Evolutionary conservation across 2,113 vertebrate species (phyloP).

Genomic region (Festucalex cinctus): DNA sequence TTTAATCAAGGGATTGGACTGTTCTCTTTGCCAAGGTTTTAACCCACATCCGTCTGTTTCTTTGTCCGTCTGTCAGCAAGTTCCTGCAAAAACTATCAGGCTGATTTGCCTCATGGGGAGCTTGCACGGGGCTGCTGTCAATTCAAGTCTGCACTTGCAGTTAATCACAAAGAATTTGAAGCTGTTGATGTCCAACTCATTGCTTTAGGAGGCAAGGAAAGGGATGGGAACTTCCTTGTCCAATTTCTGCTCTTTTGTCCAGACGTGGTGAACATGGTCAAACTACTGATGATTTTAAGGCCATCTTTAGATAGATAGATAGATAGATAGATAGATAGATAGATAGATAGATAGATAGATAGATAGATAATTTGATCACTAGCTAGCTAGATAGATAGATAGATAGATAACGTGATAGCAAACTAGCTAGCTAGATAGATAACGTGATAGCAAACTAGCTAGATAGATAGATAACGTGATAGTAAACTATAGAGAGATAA

Average conservation of each 20-base stretch:
- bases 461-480: no score
- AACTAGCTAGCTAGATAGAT: no score
- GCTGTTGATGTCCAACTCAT: neutral
- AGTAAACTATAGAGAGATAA: no score
- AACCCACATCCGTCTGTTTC: slow-evolving; percentile 3
- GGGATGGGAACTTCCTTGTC: neutral
- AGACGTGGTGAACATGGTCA: neutral
- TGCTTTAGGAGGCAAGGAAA: neutral
- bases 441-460: no score
- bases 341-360: no score
- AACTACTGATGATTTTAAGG: neutral
- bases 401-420: neutral
- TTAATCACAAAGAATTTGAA: neutral
- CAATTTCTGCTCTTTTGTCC: neutral
- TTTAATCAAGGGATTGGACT: slow-evolving; percentile 8
- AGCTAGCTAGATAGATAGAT: no score
- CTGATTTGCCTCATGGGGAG: slow-evolving; percentile 7
- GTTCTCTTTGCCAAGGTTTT: slow-evolving; percentile 11
- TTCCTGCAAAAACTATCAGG: slow-evolving; percentile 4
- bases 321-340: no score
- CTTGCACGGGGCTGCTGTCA: neutral
- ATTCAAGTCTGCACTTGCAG: neutral
- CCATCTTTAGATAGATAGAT: neutral
- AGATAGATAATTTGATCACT: no score
- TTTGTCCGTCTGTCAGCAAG: slow-evolving; percentile 2